These are phyloP conservation scores for Chymomyza fuscimana DNA, from an alignment of 2,888 invertebrate genomes.

Conservation along the genomic window DNA sequence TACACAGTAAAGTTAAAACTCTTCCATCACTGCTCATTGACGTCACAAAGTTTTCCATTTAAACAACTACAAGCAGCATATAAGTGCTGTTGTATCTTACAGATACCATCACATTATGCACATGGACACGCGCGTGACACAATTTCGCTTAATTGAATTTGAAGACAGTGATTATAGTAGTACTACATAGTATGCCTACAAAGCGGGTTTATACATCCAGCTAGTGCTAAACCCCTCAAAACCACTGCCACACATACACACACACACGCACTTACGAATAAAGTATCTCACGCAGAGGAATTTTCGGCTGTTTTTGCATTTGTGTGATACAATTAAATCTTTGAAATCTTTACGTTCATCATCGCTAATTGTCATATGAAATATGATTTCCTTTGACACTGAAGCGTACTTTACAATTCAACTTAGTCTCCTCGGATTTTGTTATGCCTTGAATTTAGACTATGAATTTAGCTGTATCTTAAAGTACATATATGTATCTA, in stretches of 20 bases:
- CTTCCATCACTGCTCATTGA: background rate
- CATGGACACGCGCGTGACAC: conserved; percentile 58
- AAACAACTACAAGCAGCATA: background rate
- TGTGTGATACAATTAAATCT: conserved; percentile 41
- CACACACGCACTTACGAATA: background rate
- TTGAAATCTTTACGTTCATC: background rate
- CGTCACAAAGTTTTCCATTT: background rate
- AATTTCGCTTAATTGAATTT: conserved; percentile 65
- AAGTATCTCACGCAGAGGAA: background rate
- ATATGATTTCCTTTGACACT: conserved; percentile 77
- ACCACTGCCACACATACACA: background rate
- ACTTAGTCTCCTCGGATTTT: conserved; percentile 11
- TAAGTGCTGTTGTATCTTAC: conserved; percentile 4
- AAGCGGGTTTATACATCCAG: background rate
- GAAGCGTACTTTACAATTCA: conserved; percentile 44
- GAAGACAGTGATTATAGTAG: conserved; percentile 47
- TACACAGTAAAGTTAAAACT: background rate
- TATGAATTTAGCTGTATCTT: conserved; percentile 25
- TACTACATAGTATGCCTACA: background rate
- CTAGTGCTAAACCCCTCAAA: background rate
- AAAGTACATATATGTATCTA: conserved; percentile 20
- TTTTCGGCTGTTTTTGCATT: background rate
- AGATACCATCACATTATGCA: conserved; percentile 1
- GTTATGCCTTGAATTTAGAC: conserved; percentile 33
- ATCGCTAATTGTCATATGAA: conserved; percentile 63